phyloP scores from a whole-genome alignment of 2,888 invertebrate genomes.

The Bellardia pandia region DNA sequence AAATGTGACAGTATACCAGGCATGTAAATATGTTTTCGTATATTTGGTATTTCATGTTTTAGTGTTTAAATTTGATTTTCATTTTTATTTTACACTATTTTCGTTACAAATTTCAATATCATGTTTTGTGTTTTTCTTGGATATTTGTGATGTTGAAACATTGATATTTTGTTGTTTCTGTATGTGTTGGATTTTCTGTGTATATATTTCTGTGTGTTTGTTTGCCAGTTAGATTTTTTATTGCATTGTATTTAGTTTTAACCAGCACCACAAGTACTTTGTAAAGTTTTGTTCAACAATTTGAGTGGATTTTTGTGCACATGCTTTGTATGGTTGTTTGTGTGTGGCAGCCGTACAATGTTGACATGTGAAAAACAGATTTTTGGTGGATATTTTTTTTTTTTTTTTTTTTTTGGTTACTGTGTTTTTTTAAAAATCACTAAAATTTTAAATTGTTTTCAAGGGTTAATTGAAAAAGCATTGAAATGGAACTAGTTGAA shows the following conservation, averaged over 20 bases:
- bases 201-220: constrained; percentile 4
- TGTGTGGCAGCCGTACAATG: constrained; percentile 8
- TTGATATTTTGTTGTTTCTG: constrained; percentile 20
- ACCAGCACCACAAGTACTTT: constrained; percentile 48
- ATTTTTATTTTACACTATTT: neutral
- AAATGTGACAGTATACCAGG: constrained; percentile 33
- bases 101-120: constrained; percentile 36
- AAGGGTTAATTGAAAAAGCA: constrained; percentile 51
- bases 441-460: constrained; percentile 36
- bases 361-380: constrained; percentile 60
- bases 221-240: neutral
- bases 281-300: constrained; percentile 45
- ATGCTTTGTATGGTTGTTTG: neutral
- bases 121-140: neutral
- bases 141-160: constrained; percentile 36
- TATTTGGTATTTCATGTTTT: neutral
- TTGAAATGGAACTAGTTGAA: constrained; percentile 44
- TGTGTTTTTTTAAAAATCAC: neutral
- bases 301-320: constrained; percentile 22
- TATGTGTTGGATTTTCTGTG: constrained; percentile 28
- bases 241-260: constrained; percentile 13
- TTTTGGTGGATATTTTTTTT: constrained; percentile 30
- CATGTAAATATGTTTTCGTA: constrained; percentile 6
- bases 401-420: neutral
- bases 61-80: neutral